A percentile compares a stretch with the other conserved stretches of the same genome.
phyloP scores from a whole-genome alignment of 2,797 vertebrate genomes.

The Leptatherina wallacei region DNA sequence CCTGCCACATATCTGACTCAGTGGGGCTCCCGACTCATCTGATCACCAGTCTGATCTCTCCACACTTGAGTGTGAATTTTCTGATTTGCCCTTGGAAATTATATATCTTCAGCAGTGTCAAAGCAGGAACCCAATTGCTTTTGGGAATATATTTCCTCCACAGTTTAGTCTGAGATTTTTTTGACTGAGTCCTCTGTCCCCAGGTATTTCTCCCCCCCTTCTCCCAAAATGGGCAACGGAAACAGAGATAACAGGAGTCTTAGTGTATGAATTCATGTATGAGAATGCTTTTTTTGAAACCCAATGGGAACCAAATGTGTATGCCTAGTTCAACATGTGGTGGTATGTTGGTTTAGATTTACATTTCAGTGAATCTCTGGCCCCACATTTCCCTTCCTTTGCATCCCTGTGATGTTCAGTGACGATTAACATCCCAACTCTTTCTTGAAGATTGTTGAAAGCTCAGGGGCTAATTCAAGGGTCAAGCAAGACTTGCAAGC shows the following conservation, averaged over 20 bases:
- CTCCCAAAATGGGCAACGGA: conserved; percentile 53
- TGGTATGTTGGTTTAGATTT: conserved; percentile 72
- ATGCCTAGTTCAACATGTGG: conserved; percentile 69
- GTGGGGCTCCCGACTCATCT: conserved; percentile 78
- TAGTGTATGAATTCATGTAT: conserved; percentile 72
- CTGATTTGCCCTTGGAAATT: conserved; percentile 77
- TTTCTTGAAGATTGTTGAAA: conserved; percentile 81
- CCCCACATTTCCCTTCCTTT: conserved; percentile 65
- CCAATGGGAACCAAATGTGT: conserved; percentile 68
- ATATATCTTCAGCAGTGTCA: conserved; percentile 72
- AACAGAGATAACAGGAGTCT: conserved; percentile 64
- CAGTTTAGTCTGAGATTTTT: conserved; percentile 75
- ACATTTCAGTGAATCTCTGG: conserved; percentile 69
- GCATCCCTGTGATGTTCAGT: conserved; percentile 77
- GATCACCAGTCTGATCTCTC: conserved; percentile 74
- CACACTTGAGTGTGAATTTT: conserved; percentile 74
- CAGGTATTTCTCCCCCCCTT: conserved; percentile 48
- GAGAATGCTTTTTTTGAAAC: conserved; percentile 57
- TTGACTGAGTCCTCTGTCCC: conserved; percentile 52
- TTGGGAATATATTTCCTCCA: conserved; percentile 75
- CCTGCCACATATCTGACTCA: conserved; percentile 69
- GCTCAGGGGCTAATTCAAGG: conserved; percentile 85
- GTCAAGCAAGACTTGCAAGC: conserved; percentile 88
- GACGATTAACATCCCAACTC: conserved; percentile 82
- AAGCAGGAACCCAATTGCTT: conserved; percentile 77